phyloP scores from a whole-genome alignment of 2,888 invertebrate genomes.

The Halictus ligatus region DNA sequence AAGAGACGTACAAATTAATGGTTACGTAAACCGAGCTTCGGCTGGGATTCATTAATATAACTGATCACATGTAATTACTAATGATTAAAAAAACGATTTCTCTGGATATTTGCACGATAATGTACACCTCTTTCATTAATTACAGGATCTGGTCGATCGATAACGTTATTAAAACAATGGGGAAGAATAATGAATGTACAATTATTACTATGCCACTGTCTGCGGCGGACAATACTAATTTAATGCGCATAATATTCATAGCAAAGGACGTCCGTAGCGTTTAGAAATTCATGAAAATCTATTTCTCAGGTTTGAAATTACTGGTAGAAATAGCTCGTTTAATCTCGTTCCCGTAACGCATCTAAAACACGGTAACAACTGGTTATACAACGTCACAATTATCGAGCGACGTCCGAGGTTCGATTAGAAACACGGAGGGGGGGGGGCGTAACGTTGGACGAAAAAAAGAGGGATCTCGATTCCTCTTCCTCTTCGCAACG shows the following conservation, averaged over 20 bases:
- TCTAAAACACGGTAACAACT: conserved; percentile 46
- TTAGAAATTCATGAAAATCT: neutral
- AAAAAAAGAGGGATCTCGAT: conserved; percentile 16
- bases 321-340: neutral
- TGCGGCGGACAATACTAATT: neutral
- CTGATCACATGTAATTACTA: neutral
- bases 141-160: neutral
- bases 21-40: neutral
- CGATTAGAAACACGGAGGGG: conserved; percentile 19
- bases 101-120: neutral
- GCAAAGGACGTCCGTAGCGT: neutral
- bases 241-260: neutral
- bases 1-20: neutral
- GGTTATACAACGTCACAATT: conserved; percentile 51
- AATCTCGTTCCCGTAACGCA: neutral
- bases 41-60: neutral
- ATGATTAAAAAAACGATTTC: neutral
- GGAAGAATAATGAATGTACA: neutral
- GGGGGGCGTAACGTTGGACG: neutral
- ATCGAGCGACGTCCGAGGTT: conserved; percentile 34
- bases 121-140: neutral
- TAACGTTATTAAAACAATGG: conserved; percentile 1
- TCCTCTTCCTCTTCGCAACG: conserved; percentile 25
- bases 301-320: neutral
- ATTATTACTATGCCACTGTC: neutral